phyloP scores from a whole-genome alignment of 2,888 invertebrate species.

The Drosophila paranaensis region DNA sequence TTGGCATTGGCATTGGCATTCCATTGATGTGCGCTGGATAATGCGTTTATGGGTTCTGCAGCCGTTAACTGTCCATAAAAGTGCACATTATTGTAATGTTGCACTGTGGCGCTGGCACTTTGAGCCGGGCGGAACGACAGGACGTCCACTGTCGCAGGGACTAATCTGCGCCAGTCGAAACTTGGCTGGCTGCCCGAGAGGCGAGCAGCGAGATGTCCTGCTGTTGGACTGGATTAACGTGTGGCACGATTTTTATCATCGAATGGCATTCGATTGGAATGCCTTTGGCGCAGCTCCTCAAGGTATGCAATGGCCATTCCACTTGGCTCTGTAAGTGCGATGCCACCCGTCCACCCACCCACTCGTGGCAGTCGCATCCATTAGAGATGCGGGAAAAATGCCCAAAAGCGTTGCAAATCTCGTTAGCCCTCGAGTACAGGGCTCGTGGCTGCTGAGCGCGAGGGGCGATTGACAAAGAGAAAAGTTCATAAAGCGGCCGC shows the following conservation, averaged over 20 bases:
- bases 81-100: slow-evolving; percentile 81
- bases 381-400: slow-evolving; percentile 46
- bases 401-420: slow-evolving; percentile 68
- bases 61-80: slow-evolving; percentile 80
- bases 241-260: slow-evolving; percentile 79
- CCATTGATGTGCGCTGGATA: slow-evolving; percentile 67
- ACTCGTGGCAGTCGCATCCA: slow-evolving; percentile 30
- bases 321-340: slow-evolving; percentile 14
- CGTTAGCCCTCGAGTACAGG: slow-evolving; percentile 49
- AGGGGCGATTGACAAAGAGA: slow-evolving; percentile 2
- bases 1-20: slow-evolving; percentile 57
- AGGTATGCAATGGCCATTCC: slow-evolving; percentile 52
- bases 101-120: slow-evolving; percentile 71
- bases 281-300: slow-evolving; percentile 54
- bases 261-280: slow-evolving; percentile 75
- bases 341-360: slow-evolving; percentile 8
- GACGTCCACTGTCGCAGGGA: slow-evolving; percentile 32
- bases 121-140: slow-evolving; percentile 60
- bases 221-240: slow-evolving; percentile 73
- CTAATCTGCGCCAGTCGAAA: slow-evolving; percentile 40
- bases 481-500: slow-evolving; percentile 61
- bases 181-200: slow-evolving; percentile 27
- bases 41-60: slow-evolving; percentile 77
- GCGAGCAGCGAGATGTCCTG: slow-evolving; percentile 36
- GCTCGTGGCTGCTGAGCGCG: too few relatives aligned